Conservation (phyloP, 2,113 vertebrate species). For the Cinclus mexicanus region DNA sequence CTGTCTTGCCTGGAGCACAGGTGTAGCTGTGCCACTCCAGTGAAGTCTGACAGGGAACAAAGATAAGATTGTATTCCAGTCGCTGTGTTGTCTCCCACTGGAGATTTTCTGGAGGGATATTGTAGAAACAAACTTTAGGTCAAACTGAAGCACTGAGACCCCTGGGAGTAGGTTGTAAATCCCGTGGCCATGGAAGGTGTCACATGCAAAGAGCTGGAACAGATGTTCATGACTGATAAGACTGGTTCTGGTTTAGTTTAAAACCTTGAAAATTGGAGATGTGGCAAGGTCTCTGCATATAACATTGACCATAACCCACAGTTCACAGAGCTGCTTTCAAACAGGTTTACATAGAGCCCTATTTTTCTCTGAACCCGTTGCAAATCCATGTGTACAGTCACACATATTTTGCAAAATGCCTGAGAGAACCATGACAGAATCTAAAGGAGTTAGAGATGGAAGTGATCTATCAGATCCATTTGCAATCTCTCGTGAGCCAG, state of each 20-base stretch:
- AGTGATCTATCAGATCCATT: constrained; percentile 26
- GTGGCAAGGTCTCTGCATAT: neutral
- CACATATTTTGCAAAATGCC: neutral
- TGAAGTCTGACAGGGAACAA: neutral
- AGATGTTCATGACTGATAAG: neutral
- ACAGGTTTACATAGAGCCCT: neutral
- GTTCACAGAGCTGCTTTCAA: neutral
- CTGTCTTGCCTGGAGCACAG: neutral
- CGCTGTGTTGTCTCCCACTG: neutral
- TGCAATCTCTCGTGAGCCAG: neutral
- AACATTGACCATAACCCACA: neutral
- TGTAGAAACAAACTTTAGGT: neutral
- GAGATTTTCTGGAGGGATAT: neutral
- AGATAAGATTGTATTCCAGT: neutral
- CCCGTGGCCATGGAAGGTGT: neutral
- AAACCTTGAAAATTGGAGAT: neutral
- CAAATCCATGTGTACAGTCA: neutral
- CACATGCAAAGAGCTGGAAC: neutral
- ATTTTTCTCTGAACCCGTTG: neutral
- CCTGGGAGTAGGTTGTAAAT: neutral
- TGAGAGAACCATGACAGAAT: neutral
- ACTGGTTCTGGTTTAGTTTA: neutral
- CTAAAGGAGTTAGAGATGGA: constrained; percentile 5
- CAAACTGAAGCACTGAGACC: neutral
- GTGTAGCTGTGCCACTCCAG: neutral